These are phyloP conservation scores for Pseudorhiza aurosa DNA, from an alignment of 30 jellyfish, hydroid and myxozoan genomes.

Conservation along the genomic window DNA sequence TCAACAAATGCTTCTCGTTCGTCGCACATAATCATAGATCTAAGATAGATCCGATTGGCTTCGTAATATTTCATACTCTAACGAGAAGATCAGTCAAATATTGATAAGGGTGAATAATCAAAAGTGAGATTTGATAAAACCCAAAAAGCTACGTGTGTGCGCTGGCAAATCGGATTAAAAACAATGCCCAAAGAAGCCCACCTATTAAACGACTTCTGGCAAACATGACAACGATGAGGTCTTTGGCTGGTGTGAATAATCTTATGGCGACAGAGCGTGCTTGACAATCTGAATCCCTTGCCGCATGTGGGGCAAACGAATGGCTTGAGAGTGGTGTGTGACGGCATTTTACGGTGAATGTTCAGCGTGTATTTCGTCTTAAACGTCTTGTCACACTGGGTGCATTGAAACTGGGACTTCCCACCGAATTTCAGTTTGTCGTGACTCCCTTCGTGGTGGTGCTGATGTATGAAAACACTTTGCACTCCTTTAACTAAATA, in stretches of 20 bases:
- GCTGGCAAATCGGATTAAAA: too few species aligned
- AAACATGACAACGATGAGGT: conserved; percentile 90
- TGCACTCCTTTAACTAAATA: conserved; percentile 15
- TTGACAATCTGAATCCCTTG: conserved; percentile 91
- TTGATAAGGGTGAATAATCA: too few species aligned
- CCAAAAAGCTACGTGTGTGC: too few species aligned
- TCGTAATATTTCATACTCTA: too few species aligned
- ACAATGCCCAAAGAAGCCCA: not conserved
- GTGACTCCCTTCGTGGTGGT: conserved; percentile 7
- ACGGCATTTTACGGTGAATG: conserved; percentile 94
- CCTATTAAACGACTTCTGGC: conserved; percentile 92
- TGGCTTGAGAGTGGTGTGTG: conserved; percentile 94
- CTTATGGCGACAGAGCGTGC: conserved; percentile 98
- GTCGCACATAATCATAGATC: too few species aligned
- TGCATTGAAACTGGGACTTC: conserved; percentile 90
- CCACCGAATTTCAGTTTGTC: conserved; percentile 17
- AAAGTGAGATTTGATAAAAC: too few species aligned
- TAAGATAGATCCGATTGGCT: too few species aligned
- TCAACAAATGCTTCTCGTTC: too few species aligned
- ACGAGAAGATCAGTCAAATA: too few species aligned
- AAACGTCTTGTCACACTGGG: conserved; percentile 89
- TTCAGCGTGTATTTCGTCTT: conserved; percentile 87
- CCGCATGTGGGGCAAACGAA: conserved; percentile 97
- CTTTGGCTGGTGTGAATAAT: conserved; percentile 93
- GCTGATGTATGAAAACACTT: conserved; percentile 25